Conservation (phyloP, 2,113 vertebrate species). For the Cryptomyrus ogoouensis region DNA sequence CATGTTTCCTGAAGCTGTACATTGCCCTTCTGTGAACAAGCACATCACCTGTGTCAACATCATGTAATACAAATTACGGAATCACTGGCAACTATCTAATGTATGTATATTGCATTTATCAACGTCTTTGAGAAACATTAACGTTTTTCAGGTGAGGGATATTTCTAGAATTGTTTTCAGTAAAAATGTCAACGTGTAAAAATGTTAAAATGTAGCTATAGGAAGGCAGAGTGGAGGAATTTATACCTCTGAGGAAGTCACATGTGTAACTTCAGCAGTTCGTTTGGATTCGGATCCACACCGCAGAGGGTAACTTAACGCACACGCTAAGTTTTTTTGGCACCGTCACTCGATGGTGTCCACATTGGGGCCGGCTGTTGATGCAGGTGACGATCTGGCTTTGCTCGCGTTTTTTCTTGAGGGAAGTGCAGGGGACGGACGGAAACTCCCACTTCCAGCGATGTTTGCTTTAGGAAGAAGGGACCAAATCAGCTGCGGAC, state of each 20-base stretch:
- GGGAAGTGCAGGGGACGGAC: not conserved
- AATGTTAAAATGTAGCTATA: not conserved
- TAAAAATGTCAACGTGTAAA: not conserved
- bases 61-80: not conserved
- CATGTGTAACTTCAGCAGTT: not conserved
- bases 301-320: not conserved
- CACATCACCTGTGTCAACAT: not conserved
- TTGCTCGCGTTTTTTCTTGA: not conserved
- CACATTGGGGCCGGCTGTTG: not conserved
- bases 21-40: not conserved
- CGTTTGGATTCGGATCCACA: not conserved
- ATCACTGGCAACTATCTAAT: not conserved
- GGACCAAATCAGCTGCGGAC: not conserved
- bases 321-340: not conserved
- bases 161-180: not conserved
- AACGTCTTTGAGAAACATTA: not conserved
- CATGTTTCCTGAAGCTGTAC: not conserved
- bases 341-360: not conserved
- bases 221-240: not conserved
- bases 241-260: not conserved
- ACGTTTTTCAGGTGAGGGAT: not conserved
- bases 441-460: not conserved
- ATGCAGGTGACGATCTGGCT: not conserved
- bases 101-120: not conserved
- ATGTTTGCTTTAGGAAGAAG: conserved; percentile 11